Percentiles rank a stretch among this genome's conserved stretches.
phyloP scores from a whole-genome alignment of 1,140 invertebrate genomes.

The Caerostris darwini region DNA sequence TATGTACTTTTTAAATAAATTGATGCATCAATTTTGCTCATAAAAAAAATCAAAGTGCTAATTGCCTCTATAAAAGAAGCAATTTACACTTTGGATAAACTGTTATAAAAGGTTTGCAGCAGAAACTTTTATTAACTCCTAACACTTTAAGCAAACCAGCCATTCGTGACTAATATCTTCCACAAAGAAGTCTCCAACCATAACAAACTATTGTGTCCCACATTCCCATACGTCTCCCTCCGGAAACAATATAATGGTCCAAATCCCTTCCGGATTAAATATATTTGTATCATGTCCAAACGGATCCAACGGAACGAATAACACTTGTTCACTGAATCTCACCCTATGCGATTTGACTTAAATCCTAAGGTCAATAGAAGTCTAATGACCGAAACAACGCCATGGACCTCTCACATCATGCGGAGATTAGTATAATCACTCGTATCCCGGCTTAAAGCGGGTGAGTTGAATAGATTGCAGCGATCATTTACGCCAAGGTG shows the following conservation, averaged over 20 bases:
- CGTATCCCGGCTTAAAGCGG: slow-evolving; percentile 14
- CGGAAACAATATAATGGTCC: background rate
- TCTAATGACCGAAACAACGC: slow-evolving; percentile 34
- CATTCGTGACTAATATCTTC: too few species aligned
- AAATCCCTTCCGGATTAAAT: background rate
- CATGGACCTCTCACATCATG: background rate
- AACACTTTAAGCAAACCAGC: too few species aligned
- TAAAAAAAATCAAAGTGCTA: too few species aligned
- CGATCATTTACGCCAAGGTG: slow-evolving; percentile 49
- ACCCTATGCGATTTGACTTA: slow-evolving; percentile 21
- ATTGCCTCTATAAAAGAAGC: too few species aligned
- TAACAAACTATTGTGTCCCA: too few species aligned
- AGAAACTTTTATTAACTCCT: too few species aligned
- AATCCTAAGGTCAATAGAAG: slow-evolving; percentile 47
- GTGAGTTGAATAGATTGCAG: slow-evolving; percentile 56
- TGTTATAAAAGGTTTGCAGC: too few species aligned
- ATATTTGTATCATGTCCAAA: background rate
- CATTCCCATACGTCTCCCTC: too few species aligned
- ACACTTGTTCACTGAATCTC: slow-evolving; percentile 28
- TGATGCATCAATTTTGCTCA: too few species aligned
- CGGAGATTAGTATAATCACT: slow-evolving; percentile 30
- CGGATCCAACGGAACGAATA: slow-evolving; percentile 6
- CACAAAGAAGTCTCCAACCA: too few species aligned
- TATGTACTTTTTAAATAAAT: too few species aligned
- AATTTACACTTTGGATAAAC: too few species aligned